Evolutionary conservation across 2,888 invertebrate species (phyloP).

Genomic region (Drymonia ruficornis): DNA sequence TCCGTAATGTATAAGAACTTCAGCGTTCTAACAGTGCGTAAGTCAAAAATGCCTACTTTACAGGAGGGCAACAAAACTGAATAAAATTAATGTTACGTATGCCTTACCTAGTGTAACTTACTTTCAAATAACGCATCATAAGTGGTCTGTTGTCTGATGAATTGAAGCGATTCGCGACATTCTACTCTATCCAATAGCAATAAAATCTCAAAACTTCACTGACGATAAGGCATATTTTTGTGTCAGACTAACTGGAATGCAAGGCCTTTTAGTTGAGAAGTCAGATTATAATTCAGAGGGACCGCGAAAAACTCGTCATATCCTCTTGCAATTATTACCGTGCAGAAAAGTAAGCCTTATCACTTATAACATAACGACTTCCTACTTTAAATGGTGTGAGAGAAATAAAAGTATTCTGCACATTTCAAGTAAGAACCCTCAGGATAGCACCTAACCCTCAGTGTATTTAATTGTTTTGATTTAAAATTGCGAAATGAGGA

Average conservation of each 20-base stretch:
- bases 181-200: too few relatives aligned
- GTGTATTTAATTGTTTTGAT: conserved; percentile 79
- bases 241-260: conserved; percentile 48
- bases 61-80: too few relatives aligned
- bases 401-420: conserved; percentile 50
- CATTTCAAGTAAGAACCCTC: conserved; percentile 67
- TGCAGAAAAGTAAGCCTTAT: conserved; percentile 46
- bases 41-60: too few relatives aligned
- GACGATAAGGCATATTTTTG: conserved; percentile 67
- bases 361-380: conserved; percentile 20
- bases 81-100: too few relatives aligned
- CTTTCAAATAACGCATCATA: too few relatives aligned
- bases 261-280: conserved; percentile 61
- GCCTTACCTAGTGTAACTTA: too few relatives aligned
- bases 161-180: too few relatives aligned
- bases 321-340: conserved; percentile 36
- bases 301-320: conserved; percentile 62
- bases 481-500: conserved; percentile 67
- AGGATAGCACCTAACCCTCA: conserved; percentile 59
- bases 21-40: too few relatives aligned
- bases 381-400: conserved; percentile 20
- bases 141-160: too few relatives aligned
- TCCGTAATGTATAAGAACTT: conserved; percentile 40
- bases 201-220: too few relatives aligned
- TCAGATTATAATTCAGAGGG: conserved; percentile 71